Evolutionary conservation across 1,140 invertebrate genomes (phyloP), one percentile per base, ranked within the genome.

Genomic region (Liolophura sinensis): DNA sequence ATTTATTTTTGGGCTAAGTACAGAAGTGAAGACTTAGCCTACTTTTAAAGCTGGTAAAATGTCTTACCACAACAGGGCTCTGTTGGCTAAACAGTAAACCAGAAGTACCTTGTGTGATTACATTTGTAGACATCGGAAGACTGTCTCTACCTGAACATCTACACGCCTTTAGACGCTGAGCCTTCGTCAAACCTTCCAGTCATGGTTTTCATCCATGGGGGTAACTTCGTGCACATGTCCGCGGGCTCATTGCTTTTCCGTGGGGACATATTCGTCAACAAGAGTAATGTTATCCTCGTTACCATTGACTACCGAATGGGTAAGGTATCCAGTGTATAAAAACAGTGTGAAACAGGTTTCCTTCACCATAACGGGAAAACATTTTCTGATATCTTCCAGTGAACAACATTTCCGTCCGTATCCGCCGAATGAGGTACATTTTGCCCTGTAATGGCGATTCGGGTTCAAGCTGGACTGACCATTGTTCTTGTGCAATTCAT

Each of bases 241-340:
- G 68, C 62, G 1, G 58, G 49, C n/a, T 69, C 67, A 46, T 65
- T 65, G 11, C 81, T 79, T 12, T 80, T 65, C 25, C 70, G 78
- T 31, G 84, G 80, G 14, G 74, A 80, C 52, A 66, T 73, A 22
- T 64, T 86, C 40, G 74, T 77, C 6, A 67, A 69, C 20, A 79
- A 80, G 60, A 70, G 80, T 24, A 77, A 86, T 58, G 76, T 87
- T 6, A 79, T 88, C 20, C 76, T 87, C 0, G 85, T 88, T 18
- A 85, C 82, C 15, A 78, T 87, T 11, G 87, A 88, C 70, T 88
- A 88, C 69, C 78, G 87, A 56, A 77, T 88, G 78, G 72, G 86
- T 57, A 59, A 76, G 51, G 78, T 82, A 55, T 84, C 25, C 31
- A 5, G 31, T 40, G 31, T n/a, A n/a, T n/a, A 40, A 40, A 40